These are phyloP conservation scores for Aspidoscelis tigris DNA, from an alignment of 2,113 vertebrate genomes.

Conservation along the genomic window DNA sequence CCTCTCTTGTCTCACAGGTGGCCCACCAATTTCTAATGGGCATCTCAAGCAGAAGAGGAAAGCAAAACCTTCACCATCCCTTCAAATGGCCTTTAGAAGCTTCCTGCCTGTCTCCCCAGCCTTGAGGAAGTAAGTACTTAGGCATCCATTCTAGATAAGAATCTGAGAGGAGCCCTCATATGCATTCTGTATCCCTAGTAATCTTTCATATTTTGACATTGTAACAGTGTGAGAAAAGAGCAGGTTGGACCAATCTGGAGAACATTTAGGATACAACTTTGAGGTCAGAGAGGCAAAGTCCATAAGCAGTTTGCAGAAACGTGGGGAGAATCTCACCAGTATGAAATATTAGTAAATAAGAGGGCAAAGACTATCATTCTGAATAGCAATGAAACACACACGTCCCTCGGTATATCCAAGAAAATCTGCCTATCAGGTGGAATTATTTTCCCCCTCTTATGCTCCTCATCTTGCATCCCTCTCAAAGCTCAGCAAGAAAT, in stretches of 20 bases:
- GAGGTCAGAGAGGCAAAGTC: neutral
- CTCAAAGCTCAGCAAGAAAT: conserved; percentile 48
- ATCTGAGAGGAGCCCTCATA: no score
- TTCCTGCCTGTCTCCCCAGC: no score
- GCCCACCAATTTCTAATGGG: no score
- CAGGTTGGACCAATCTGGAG: neutral
- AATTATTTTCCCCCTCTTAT: neutral
- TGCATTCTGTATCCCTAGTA: no score
- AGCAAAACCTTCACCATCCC: no score
- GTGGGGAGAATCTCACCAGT: neutral
- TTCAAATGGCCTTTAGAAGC: no score
- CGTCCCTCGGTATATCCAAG: neutral
- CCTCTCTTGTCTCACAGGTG: no score
- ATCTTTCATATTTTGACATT: neutral
- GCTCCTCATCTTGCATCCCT: conserved; percentile 34
- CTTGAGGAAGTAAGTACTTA: no score
- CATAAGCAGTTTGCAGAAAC: neutral
- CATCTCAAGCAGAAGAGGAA: no score
- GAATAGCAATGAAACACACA: neutral
- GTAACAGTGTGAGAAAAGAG: neutral
- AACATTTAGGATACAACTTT: neutral
- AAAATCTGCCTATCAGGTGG: no score
- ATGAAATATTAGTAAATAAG: neutral
- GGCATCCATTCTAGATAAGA: no score
- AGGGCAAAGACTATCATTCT: neutral